phyloP scores from a whole-genome alignment of 2,888 invertebrate species.

The Aplocera efformata region DNA sequence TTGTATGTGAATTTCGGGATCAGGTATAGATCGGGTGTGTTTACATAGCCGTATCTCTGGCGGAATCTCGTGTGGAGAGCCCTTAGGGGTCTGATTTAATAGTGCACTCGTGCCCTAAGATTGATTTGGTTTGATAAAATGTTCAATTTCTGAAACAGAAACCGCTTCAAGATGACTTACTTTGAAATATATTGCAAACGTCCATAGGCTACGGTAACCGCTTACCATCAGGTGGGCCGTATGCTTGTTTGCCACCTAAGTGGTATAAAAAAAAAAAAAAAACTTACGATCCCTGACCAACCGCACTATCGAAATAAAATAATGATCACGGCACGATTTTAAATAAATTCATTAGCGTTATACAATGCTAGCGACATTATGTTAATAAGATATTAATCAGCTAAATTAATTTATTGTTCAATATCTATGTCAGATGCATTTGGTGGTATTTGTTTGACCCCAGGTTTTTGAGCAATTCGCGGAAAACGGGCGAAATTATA shows the following conservation, averaged over 20 bases:
- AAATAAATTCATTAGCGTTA: constrained; percentile 18
- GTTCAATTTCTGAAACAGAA: not conserved
- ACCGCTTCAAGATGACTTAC: too few relatives aligned
- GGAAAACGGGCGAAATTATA: too few relatives aligned
- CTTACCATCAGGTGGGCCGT: too few relatives aligned
- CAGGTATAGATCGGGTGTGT: constrained; percentile 65
- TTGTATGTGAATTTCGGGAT: constrained; percentile 78
- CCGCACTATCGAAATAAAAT: not conserved
- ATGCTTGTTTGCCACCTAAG: too few relatives aligned
- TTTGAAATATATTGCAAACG: too few relatives aligned
- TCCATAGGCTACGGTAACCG: too few relatives aligned
- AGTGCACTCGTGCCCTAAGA: constrained; percentile 42
- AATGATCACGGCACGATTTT: constrained; percentile 1
- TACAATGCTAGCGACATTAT: constrained; percentile 17
- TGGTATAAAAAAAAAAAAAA: constrained; percentile 17
- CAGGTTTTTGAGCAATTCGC: too few relatives aligned
- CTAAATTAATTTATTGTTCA: constrained; percentile 18
- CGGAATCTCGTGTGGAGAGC: constrained; percentile 51
- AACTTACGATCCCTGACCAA: constrained; percentile 5
- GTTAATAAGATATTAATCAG: constrained; percentile 21
- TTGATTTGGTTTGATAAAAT: constrained; percentile 33
- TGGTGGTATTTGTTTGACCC: constrained; percentile 1
- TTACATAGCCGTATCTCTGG: constrained; percentile 65
- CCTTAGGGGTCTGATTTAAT: constrained; percentile 65
- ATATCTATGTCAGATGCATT: constrained; percentile 18